Base-by-base conservation (phyloP, 1,140 invertebrate species). In the Aethina tumida region DNA sequence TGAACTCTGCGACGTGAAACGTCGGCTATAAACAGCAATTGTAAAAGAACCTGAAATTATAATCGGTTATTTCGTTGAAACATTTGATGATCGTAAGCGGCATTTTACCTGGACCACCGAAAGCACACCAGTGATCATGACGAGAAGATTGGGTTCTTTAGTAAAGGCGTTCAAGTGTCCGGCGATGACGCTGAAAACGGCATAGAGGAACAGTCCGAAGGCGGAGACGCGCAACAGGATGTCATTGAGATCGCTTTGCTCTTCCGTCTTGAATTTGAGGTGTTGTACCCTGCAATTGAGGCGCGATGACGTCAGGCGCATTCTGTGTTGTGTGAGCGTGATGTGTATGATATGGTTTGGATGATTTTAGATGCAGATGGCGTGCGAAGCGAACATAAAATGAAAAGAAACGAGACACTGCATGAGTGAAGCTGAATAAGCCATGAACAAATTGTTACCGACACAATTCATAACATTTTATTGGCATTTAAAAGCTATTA, bases 1-100 rank as follows among this genome's bases (percentile, higher is more conserved):
- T 88, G 81, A n/a, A 94, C 87, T 24, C 85, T 77, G 47, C 89
- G 79, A 14, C 90, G 79, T 2, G 85, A 86, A 0, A 95, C 89
- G 63, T 97, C 92, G 19, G 91, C 82, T 41, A 97, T 94, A 65
- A 97, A 97, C 13, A 97, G 69, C 62, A 95, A 75, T 67, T 98
- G 94, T 1, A 93, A 66, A 6, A 91, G 77, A 15, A 92, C 87
- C 77, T 87, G 64, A 28, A 50, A 45, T n/a, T 29, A 29, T 29
- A 12, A 12, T 7, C 6, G 27, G 14, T 6, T 10, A 10, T 29
- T 24, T 24, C 6, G 14, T 4, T 30, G 5, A 15, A 12, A n/a
- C 15, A 1, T 29, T 6, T 1, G 26, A 27, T 18, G n/a, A n/a
- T 10, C 9, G 25, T 25, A 21, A n/a, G 19, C 28, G 20, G 8